Evolutionary conservation across 2,113 vertebrate genomes (phyloP), one percentile per base, ranked within the genome.

Genomic region (Spizaetus ornatus): DNA sequence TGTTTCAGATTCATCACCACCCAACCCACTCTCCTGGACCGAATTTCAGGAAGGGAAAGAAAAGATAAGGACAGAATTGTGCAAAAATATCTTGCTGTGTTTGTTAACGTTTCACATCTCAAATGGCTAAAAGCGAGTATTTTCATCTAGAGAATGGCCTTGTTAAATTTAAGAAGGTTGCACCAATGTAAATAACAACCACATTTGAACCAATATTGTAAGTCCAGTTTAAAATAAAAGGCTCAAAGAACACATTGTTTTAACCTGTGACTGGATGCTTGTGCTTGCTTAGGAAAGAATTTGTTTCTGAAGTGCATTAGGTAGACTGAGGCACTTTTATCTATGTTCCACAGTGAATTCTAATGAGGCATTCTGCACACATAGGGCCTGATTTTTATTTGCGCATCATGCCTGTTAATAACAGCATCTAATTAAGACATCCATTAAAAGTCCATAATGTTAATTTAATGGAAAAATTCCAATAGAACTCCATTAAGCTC

Each of bases 391-490:
- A 90, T 95, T 98, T 97, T 98, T 94, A 95, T 96, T 97, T 97
- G 93, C 95, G 92, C 74, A 94, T 97, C 88, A 93, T 94, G 72
- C n/a, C 20, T 94, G 76, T 95, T 98, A 97, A 96, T 97, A 98
- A 96, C 82, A 96, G 45, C 82, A 95, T 88, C 96, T 97, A 98
- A 98, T 98, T 97, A 98, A 97, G 94, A 95, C 80, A 96, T 95
- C 91, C 83, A 96, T 98, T 98, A 95, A 80, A 96, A 96, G 66
- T 87, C 76, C 50, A 65, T 92, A 95, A 94, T 86, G 76, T 92
- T 90, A 97, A 97, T 93, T 95, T 98, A 98, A 98, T 93, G 72
- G 95, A 86, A 97, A 96, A 97, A 95, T 92, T 97, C 74, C 93
- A 96, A 32, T 67, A 95, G 93, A 95, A 94, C 32, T 94, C 63